Base-by-base conservation (phyloP, 1,140 invertebrate genomes). In the Temnothorax longispinosus region DNA sequence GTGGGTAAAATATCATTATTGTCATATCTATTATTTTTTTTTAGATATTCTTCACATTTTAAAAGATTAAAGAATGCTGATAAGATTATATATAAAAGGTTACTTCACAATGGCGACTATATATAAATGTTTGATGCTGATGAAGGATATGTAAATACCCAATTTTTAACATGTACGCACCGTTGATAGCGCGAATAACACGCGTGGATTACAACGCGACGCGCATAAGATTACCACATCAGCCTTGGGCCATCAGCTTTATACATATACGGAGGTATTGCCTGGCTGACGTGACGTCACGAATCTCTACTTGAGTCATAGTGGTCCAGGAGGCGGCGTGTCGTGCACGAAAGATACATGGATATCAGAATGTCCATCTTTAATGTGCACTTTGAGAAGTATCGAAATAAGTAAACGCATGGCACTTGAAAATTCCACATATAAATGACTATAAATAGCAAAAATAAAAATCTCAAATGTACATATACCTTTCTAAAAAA, bases 221-320 rank as follows among this genome's bases (percentile, higher is more conserved):
- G 56, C 47, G 76, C 75, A 62, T 67, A 84, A 82, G 78, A 90
- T 93, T 92, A 90, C 92, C 86, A 91, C 88, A 92, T 89, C 85
- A 78, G 76, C 93, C 93, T 93, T 94, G 93, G 89, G 72, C 87
- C 88, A 91, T 91, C 89, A 87, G 80, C 76, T 89, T 92, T 93
- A 92, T 94, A 94, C 93, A 92, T 94, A 93, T 93, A 94, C 93
- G 93, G 92, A 90, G 81, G 87, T 91, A 92, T 93, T 82, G 88
- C 87, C 87, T 76, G 92, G 84, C 72, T 85, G 32, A 56, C 54
- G 27, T 94, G 93, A 94, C 90, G 92, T 94, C 93, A 94, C 86
- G 35, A 41, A 41, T 77, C 87, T 88, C 74, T 54, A 86, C 41
- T 88, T 91, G 89, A 90, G 72, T 91, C 89, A 91, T 77, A 77